Evolutionary conservation across 2,797 vertebrate genomes (phyloP), one percentile per base, ranked within the genome.

Genomic region (Cossypha niveicapilla): DNA sequence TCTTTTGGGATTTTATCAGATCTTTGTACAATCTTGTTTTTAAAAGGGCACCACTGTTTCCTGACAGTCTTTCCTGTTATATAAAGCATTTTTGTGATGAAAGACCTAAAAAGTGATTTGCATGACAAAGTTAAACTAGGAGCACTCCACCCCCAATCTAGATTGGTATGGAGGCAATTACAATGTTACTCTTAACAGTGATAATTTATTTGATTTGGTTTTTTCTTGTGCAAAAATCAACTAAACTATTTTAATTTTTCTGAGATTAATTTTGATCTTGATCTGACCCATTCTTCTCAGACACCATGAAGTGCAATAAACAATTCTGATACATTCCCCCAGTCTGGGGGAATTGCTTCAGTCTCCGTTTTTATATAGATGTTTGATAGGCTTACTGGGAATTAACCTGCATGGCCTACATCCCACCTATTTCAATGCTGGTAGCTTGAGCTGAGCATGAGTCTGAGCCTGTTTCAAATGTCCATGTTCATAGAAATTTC

Each of bases 341-440:
- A 41, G 17, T 53, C 34, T 85, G 30, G 21, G 12, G 11, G 23
- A 92, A 76, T 72, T 62, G 39, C 19, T 93, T 87, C 44, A 77
- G 24, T 77, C 73, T 92, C 65, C 21, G 18, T 86, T 88, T 92
- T 74, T 66, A 67, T 65, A 50, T 12, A 58, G 65, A 32, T 68
- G 37, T 54, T 34, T 75, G 47, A 34, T 25, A 51, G 24, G 11
- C 37, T 62, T 11, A 6, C 37, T 0, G 0, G 30, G 58, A 35
- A 35, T 42, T 30, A 53, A 42, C 19, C n/a, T 1, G 0, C 1
- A 1, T 34, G 18, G 17, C 18, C 37, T 16, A 11, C 4, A 65
- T 34, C 27, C 37, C 47, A 28, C 7, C 9, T 76, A 22, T 50
- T 22, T 50, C 23, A 7, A n/a, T 48, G 28, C 77, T 45, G 22